Percentiles rank a stretch among this genome's conserved stretches.
Conservation (phyloP, 2,797 vertebrate genomes). For the Schizopygopsis pylzovi region DNA sequence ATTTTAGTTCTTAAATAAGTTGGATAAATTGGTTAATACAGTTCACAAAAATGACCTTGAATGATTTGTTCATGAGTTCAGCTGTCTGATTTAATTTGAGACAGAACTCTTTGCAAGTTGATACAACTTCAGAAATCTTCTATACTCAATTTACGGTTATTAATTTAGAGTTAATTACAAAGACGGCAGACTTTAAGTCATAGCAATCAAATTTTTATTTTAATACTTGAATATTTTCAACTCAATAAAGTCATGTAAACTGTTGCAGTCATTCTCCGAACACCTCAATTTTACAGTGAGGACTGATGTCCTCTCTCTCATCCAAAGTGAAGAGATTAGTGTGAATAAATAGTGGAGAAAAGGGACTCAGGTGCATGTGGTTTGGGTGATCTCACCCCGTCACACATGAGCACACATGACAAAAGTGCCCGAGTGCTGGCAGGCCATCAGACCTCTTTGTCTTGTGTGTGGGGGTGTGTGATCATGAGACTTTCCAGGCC, state of each 20-base stretch:
- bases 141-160: background rate
- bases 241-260: constrained; percentile 10
- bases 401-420: constrained; percentile 64
- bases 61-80: background rate
- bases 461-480: constrained; percentile 35
- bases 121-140: background rate
- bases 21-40: background rate
- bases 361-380: constrained; percentile 62
- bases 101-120: background rate
- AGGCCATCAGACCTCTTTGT: constrained; percentile 57
- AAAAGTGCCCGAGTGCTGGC: constrained; percentile 60
- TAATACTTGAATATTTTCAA: background rate
- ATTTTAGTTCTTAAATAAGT: background rate
- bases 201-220: background rate
- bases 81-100: background rate
- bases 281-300: background rate
- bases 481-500: constrained; percentile 47
- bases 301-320: constrained; percentile 16
- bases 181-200: background rate
- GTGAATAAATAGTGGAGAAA: constrained; percentile 52
- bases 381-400: constrained; percentile 59
- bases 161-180: background rate
- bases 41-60: background rate
- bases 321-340: constrained; percentile 36
- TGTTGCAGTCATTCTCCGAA: background rate